Evolutionary conservation across 2,888 invertebrate species (phyloP), one percentile per base, ranked within the genome.

Genomic region (Chorisops tibialis): DNA sequence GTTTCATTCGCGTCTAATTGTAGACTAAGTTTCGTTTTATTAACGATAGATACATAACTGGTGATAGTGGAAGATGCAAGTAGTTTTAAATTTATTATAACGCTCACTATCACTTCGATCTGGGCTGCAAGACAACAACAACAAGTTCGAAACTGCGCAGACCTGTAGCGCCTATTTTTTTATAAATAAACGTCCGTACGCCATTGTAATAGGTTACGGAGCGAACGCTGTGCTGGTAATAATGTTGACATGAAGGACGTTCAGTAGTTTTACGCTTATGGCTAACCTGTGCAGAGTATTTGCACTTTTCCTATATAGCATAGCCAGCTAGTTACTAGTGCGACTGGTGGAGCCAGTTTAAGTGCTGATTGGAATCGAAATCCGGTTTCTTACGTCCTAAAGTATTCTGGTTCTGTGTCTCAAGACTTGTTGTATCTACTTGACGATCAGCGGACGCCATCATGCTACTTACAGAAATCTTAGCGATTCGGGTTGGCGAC

Each of bases 361-460:
- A 21, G 16, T 56, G 24, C 30, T 43, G 22, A 56, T 56, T 11
- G 16, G 43, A 45, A 56, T 56, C 30, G 24, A 12, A 43, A 24
- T 56, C 56, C 43, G 56, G 56, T 56, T 56, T 56, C 43, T 56
- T 43, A 22, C 21, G 52, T 41, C 45, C 56, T 43, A 43, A 54
- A 45, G 30, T 24, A 19, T 56, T 56, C 45, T 56, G 56, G 56
- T 56, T 56, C 43, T 56, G 30, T 18, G 16, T 39, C 24, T 41
- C 16, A 24, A 24, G 43, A 56, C 30, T n/a, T n/a, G 30, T 56
- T 56, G 45, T n/a, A n/a, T n/a, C n/a, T n/a, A n/a, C n/a, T n/a
- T n/a, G n/a, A n/a, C 18, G 24, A 56, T 45, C 56, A 16, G 12
- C 16, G 24, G 22, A 41, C 30, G 30, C 41, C 16, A 4, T 4